These are phyloP conservation scores for Heteropelma amictum DNA, from an alignment of 2,888 invertebrate species.

Conservation along the genomic window DNA sequence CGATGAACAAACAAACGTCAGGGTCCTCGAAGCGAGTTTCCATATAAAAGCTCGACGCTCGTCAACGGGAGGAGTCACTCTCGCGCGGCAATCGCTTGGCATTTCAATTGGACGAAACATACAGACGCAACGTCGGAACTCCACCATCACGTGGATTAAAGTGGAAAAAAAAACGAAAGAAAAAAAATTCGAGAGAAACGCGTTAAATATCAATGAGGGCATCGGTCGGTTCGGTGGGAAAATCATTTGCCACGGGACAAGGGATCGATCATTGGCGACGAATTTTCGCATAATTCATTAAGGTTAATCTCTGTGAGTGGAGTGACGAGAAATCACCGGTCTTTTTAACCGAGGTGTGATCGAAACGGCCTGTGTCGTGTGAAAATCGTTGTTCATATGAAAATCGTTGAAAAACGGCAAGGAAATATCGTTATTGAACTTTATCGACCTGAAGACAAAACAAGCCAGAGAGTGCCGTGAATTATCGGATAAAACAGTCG, in stretches of 20 bases:
- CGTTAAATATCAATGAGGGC: not conserved
- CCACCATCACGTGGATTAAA: conserved; percentile 8
- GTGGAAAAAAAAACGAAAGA: conserved; percentile 19
- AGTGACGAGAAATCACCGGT: too few relatives aligned
- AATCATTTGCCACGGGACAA: conserved; percentile 5
- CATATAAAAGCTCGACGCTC: conserved; percentile 72
- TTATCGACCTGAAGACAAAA: not conserved
- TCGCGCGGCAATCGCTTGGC: conserved; percentile 61
- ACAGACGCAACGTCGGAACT: conserved; percentile 19
- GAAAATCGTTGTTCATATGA: not conserved
- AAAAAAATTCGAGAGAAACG: not conserved
- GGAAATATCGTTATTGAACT: conserved; percentile 28
- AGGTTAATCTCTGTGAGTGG: conserved; percentile 3
- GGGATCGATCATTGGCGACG: conserved; percentile 13
- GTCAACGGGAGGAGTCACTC: conserved; percentile 70
- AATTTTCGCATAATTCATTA: not conserved
- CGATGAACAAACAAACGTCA: conserved; percentile 70
- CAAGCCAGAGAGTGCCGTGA: conserved; percentile 11
- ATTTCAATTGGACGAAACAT: conserved; percentile 45
- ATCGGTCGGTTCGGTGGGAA: not conserved
- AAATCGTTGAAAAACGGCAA: too few relatives aligned
- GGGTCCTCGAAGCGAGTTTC: conserved; percentile 68
- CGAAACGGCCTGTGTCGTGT: conserved; percentile 9
- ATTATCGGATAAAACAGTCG: conserved; percentile 1
- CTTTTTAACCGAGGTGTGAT: too few relatives aligned